Conservation (phyloP, 2,113 vertebrate genomes). For the Spheniscus mendiculus region DNA sequence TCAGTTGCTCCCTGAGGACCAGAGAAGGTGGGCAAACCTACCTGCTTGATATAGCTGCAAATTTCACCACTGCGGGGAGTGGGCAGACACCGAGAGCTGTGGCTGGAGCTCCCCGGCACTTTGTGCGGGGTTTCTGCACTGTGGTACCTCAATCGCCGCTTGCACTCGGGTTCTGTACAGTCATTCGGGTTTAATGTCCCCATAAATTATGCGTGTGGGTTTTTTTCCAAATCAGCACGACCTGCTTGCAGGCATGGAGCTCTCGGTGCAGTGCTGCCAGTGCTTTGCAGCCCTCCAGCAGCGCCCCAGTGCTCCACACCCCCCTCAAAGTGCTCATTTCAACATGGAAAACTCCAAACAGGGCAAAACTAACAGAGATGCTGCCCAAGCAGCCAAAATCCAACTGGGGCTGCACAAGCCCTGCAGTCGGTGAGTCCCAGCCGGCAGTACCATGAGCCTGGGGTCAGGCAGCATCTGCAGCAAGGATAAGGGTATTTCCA, state of each 20-base stretch:
- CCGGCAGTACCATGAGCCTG: background rate
- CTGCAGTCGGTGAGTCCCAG: background rate
- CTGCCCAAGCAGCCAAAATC: background rate
- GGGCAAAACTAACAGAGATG: background rate
- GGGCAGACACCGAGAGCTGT: background rate
- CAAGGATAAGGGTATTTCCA: background rate
- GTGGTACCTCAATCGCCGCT: background rate
- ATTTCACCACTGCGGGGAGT: background rate
- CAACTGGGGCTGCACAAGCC: background rate
- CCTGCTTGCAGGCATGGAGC: background rate
- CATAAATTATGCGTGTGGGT: fast-evolving
- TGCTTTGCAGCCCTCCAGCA: background rate
- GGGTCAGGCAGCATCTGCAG: background rate
- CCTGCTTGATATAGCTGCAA: background rate
- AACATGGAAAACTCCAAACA: background rate
- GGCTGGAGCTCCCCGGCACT: fast-evolving
- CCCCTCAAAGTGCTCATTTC: background rate
- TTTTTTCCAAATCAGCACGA: fast-evolving
- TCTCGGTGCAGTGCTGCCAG: background rate
- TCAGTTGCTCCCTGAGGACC: background rate
- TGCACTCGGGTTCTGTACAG: background rate
- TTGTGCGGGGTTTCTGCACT: background rate
- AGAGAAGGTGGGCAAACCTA: background rate
- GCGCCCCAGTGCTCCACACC: background rate
- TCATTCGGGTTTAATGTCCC: background rate